Base-by-base conservation (phyloP, 37 sponge, comb jelly and placozoan species). In the Petrosia ficiformis region DNA sequence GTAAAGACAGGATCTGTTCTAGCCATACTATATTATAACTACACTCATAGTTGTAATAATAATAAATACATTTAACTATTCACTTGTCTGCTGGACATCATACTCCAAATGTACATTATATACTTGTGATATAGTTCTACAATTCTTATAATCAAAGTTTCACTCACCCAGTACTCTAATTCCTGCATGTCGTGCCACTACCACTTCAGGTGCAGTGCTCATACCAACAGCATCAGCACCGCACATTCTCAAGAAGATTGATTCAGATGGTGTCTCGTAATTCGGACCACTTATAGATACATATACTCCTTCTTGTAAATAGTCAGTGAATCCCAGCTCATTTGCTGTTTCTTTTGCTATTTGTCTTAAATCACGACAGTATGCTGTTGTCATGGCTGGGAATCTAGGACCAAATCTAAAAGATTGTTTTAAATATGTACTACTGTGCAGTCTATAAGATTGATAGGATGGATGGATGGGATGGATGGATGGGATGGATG, bases 161-260 rank as follows among this genome's bases (percentile, higher is more conserved):
- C n/a, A 68, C 94, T 80, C 26, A 89, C 97, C 97, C 44, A 93
- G 71, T 31, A 97, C 94, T 34, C 65, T 92, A 77, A 98, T 87
- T 1, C 92, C 96, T 69, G 88, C 83, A 68, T 93, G 96, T 39
- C 81, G 75, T 4, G 99, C 99, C 2, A 95, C 93, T 11, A 98
- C 76, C 40, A 92, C 89, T 78, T 98, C 99, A 16, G 93, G 99
- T 1, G 93, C 96, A 44, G 95, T 98, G 80, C 96, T 95, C 99
- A 98, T 98, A 0, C 99, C 99, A 22, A 98, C 91, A 43, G 91
- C 80, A 59, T 98, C 99, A 36, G 80, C 95, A 25, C 99, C 99
- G 35, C 89, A 71, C 59, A 75, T 43, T 22, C 80, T 64, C 48
- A 90, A 74, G 48, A 90, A 81, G 25, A 79, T 56, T 24, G 79